These are phyloP conservation scores for Pelecanus crispus DNA, from an alignment of 2,113 vertebrate species.

Conservation along the genomic window DNA sequence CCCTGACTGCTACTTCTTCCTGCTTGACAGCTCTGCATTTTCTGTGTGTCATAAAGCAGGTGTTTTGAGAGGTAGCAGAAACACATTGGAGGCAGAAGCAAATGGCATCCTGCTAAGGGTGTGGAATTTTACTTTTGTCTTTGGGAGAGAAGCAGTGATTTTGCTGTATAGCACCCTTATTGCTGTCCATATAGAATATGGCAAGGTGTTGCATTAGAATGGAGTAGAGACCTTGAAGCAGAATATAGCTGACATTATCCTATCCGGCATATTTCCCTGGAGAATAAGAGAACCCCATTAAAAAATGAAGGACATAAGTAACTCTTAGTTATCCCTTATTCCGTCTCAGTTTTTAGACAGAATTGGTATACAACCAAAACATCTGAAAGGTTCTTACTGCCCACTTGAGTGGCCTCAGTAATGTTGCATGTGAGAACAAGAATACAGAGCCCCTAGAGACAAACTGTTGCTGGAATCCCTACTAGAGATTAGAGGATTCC, in stretches of 20 bases:
- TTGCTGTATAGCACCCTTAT: background rate
- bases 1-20: background rate
- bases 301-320: background rate
- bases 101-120: background rate
- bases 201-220: background rate
- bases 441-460: background rate
- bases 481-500: background rate
- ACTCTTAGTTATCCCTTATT: background rate
- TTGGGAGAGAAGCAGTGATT: background rate
- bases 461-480: background rate
- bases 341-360: background rate
- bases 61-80: background rate
- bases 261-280: background rate
- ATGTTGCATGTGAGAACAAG: background rate
- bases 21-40: background rate
- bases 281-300: background rate
- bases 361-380: background rate
- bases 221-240: background rate
- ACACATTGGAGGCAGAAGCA: background rate
- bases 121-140: background rate
- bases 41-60: background rate
- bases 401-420: background rate
- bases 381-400: background rate
- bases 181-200: background rate
- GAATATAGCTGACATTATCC: background rate